Conservation (phyloP, 2,888 invertebrate species). For the Dryobota labecula region DNA sequence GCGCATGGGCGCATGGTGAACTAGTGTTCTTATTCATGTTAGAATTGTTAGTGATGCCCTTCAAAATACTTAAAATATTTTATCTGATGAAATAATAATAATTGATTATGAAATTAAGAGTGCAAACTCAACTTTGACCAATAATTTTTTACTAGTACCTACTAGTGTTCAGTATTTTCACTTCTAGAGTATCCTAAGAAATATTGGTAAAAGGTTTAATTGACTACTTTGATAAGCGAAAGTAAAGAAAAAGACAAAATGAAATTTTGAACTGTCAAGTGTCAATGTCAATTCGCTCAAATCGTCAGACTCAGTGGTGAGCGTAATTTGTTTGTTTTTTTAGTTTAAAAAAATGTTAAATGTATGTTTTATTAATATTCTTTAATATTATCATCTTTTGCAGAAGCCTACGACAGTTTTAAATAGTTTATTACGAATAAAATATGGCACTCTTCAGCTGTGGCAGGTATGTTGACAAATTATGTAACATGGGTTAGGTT, state of each 20-base stretch:
- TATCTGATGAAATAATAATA: neutral
- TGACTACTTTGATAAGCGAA: neutral
- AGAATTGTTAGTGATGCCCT: slow-evolving; percentile 6
- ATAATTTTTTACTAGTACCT: too few relatives aligned
- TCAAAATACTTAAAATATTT: neutral
- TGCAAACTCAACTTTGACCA: rapidly evolving
- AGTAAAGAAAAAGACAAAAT: neutral
- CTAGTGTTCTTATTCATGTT: slow-evolving; percentile 16
- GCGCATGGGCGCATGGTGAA: neutral
- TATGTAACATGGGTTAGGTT: slow-evolving; percentile 81
- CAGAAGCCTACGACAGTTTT: slow-evolving; percentile 78
- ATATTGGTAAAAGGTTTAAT: neutral
- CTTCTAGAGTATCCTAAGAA: too few relatives aligned
- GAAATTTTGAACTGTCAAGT: neutral
- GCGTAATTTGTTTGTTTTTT: slow-evolving; percentile 67
- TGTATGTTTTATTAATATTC: slow-evolving; percentile 21
- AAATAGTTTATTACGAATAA: slow-evolving; percentile 48
- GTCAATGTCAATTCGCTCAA: slow-evolving; percentile 56
- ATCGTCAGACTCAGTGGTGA: slow-evolving; percentile 77
- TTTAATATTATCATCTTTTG: slow-evolving; percentile 61
- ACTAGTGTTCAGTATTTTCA: neutral
- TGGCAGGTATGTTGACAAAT: slow-evolving; percentile 82
- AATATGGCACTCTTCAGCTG: slow-evolving; percentile 83
- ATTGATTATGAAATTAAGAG: neutral
- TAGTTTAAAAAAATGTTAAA: slow-evolving; percentile 15